phyloP scores from a whole-genome alignment of 2,888 invertebrate species.

The Neelides folsomi region DNA sequence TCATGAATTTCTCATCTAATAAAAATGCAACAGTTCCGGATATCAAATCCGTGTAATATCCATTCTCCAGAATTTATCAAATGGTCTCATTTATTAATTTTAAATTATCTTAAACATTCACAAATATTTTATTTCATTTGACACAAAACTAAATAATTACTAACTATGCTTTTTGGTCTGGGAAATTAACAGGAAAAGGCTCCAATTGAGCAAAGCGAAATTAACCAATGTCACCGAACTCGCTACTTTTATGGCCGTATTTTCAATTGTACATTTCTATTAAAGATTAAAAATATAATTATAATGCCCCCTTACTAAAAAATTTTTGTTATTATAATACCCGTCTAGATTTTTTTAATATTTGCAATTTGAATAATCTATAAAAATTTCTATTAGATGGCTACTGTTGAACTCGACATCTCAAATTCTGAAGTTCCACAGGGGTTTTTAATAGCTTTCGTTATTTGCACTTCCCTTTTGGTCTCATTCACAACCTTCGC shows the following conservation, averaged over 20 bases:
- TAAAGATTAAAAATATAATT: not conserved
- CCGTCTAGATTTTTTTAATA: no score
- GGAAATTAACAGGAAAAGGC: constrained; percentile 7
- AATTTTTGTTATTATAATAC: no score
- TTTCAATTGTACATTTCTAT: constrained; percentile 16
- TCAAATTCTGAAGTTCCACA: constrained; percentile 16
- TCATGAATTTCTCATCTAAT: no score
- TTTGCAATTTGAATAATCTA: not conserved
- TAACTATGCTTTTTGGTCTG: no score
- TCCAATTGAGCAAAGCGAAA: constrained; percentile 21
- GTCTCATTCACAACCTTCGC: constrained; percentile 20
- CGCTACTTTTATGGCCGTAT: constrained; percentile 19
- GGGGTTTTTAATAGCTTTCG: constrained; percentile 10
- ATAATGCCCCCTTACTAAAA: no score
- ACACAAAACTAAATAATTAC: no score
- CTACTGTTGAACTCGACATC: constrained; percentile 22
- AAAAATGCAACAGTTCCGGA: no score
- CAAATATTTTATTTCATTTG: no score
- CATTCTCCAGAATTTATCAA: no score
- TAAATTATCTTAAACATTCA: no score
- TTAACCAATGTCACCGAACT: constrained; percentile 18
- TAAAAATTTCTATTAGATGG: constrained; percentile 10
- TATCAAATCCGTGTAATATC: no score
- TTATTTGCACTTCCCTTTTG: constrained; percentile 16
- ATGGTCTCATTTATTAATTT: no score